These are phyloP conservation scores for Mormyrops attenuatus DNA, from an alignment of 2,797 vertebrate species.

Conservation along the genomic window DNA sequence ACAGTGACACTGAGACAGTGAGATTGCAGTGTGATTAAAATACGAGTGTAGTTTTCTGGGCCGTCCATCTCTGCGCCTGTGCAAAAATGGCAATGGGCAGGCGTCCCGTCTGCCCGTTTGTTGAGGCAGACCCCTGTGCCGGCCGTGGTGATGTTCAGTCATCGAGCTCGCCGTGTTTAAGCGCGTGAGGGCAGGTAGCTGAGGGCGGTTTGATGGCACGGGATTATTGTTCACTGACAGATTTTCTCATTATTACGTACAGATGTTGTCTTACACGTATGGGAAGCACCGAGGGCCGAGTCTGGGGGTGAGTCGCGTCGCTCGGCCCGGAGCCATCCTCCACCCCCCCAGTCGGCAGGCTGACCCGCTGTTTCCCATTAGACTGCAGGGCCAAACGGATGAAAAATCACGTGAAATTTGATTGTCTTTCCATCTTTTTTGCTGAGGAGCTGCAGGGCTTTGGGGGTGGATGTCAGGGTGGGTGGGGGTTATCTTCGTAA, in stretches of 20 bases:
- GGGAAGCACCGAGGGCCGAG: constrained; percentile 43
- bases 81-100: neutral
- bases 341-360: constrained; percentile 47
- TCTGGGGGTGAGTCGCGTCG: constrained; percentile 26
- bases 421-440: constrained; percentile 20
- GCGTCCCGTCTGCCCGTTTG: neutral
- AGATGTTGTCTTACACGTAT: neutral
- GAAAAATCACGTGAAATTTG: constrained; percentile 42
- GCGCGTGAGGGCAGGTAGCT: neutral
- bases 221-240: constrained; percentile 5
- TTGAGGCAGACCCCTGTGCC: neutral
- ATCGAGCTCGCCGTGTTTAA: neutral
- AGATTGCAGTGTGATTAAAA: neutral
- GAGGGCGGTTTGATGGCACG: neutral
- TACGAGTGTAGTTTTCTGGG: neutral
- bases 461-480: neutral
- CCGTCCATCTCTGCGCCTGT: neutral
- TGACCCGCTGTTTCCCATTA: constrained; percentile 75
- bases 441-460: neutral
- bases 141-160: neutral
- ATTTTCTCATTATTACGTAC: constrained; percentile 7
- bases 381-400: constrained; percentile 56
- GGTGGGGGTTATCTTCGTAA: neutral
- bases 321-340: constrained; percentile 56
- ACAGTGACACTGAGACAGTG: neutral